Evolutionary conservation across 2,888 invertebrate genomes (phyloP), one percentile per base, ranked within the genome.

Genomic region (Caenorhabditis sp.): DNA sequence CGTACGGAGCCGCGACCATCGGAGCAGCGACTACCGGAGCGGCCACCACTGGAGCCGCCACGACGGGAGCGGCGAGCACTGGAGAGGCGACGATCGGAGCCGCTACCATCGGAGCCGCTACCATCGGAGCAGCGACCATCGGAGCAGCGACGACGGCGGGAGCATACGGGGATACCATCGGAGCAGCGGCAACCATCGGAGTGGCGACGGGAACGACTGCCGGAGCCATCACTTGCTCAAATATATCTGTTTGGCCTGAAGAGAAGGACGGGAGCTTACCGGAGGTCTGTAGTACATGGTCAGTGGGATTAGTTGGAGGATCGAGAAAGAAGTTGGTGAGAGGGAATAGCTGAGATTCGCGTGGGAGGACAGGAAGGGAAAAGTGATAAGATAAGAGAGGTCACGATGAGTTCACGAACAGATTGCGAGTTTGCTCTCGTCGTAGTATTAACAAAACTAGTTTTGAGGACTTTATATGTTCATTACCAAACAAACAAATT

Each of bases 241-340:
- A 55, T 22, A n/a, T 11, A 8, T 20, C 11, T 8, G 53, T 17
- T 53, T 15, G 9, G 53, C 7, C 20, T 35, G 58, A 13, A 5
- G 26, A 9, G n/a, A n/a, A 30, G 13, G 1, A 13, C 13, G 9
- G 43, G 22, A 53, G 46, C 70, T 43, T 6, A 52, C 59, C 26
- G 48, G 70, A 22, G 39, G 59, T 30, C 52, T 59, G 48, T 50
- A 58, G 59, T 62, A 52, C 62, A 62, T 62, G 20, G 20, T 32
- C 22, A 15, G 39, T 17, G 46, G 24, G 41, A 35, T 24, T 24
- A 32, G 46, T 43, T 39, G n/a, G 24, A 35, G 26, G 15, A 35
- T 15, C 20, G 30, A 37, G 56, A 39, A 46, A n/a, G n/a, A n/a
- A n/a, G n/a, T n/a, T n/a, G n/a, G n/a, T n/a, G n/a, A n/a, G n/a